These are phyloP conservation scores for Trichacis sp. DNA, from an alignment of 2,888 invertebrate genomes.

Conservation along the genomic window DNA sequence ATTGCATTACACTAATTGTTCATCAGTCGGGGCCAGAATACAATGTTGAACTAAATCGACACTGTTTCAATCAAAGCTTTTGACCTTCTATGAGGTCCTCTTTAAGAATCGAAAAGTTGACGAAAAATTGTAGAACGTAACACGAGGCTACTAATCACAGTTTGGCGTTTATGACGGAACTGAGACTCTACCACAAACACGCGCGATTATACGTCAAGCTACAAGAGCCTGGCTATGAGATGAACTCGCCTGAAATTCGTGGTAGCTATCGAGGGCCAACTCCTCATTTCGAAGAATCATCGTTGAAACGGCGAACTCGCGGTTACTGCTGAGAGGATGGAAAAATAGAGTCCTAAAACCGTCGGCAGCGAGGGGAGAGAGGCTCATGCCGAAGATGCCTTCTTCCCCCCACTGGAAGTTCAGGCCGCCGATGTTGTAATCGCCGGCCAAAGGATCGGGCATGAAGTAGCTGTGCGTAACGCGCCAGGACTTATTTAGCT, in stretches of 20 bases:
- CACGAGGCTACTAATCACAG: no score
- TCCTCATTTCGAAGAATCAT: conserved; percentile 78
- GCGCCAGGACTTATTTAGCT: conserved; percentile 83
- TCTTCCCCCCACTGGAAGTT: conserved; percentile 90
- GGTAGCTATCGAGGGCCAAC: conserved; percentile 77
- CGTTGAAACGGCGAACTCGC: conserved; percentile 85
- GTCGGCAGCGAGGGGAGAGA: conserved; percentile 76
- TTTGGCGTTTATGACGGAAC: no score
- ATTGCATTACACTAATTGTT: no score
- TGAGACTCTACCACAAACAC: no score
- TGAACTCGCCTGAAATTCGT: conserved; percentile 76
- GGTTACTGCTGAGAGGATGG: conserved; percentile 82
- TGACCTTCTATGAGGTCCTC: no score
- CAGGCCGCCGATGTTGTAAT: conserved; percentile 82
- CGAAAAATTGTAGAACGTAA: no score
- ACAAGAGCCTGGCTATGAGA: no score
- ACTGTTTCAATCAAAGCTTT: no score
- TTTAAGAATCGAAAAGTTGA: no score
- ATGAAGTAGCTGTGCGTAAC: conserved; percentile 83
- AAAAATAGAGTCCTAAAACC: conserved; percentile 82
- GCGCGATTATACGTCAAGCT: no score
- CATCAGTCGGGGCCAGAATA: no score
- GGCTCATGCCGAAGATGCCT: conserved; percentile 83
- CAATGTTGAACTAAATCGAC: no score
- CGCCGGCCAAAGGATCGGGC: conserved; percentile 84